Conservation (phyloP, 2,113 vertebrate genomes). For the Siniperca knerii region DNA sequence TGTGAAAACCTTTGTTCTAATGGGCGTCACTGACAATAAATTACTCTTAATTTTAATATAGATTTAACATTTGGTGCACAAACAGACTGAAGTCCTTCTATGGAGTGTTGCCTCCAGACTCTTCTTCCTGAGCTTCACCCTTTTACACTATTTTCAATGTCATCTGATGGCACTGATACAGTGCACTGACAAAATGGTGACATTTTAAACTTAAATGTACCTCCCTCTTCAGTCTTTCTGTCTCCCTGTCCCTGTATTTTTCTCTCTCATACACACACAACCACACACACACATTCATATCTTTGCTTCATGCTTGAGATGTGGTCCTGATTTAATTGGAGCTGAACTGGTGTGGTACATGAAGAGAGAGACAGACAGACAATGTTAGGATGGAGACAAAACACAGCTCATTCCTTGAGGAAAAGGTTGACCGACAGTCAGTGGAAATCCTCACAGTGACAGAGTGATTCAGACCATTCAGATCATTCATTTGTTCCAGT, state of each 20-base stretch:
- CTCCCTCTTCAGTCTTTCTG: neutral
- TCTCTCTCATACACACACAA: no score
- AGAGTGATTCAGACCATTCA: constrained; percentile 33
- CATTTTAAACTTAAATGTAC: constrained; percentile 18
- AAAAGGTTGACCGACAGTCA: constrained; percentile 27
- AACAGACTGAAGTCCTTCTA: neutral
- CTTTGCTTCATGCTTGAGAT: neutral
- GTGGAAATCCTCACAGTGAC: neutral
- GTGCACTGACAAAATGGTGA: constrained; percentile 1
- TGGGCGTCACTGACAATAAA: neutral
- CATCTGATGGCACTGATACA: neutral
- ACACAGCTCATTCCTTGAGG: constrained; percentile 3
- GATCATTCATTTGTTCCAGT: constrained; percentile 49
- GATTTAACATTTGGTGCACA: constrained; percentile 1
- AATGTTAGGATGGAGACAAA: constrained; percentile 7
- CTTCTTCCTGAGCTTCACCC: neutral
- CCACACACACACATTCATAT: no score
- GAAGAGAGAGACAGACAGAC: neutral
- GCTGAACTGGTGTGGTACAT: constrained; percentile 10
- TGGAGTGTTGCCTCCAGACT: neutral
- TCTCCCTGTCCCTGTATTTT: neutral
- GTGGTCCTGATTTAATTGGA: constrained; percentile 23
- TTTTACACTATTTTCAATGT: neutral
- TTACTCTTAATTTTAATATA: neutral
- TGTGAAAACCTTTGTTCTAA: constrained; percentile 1